Evolutionary conservation across 2,797 vertebrate genomes (phyloP), one percentile per base, ranked within the genome.

Genomic region (Peromyscus aztecus): DNA sequence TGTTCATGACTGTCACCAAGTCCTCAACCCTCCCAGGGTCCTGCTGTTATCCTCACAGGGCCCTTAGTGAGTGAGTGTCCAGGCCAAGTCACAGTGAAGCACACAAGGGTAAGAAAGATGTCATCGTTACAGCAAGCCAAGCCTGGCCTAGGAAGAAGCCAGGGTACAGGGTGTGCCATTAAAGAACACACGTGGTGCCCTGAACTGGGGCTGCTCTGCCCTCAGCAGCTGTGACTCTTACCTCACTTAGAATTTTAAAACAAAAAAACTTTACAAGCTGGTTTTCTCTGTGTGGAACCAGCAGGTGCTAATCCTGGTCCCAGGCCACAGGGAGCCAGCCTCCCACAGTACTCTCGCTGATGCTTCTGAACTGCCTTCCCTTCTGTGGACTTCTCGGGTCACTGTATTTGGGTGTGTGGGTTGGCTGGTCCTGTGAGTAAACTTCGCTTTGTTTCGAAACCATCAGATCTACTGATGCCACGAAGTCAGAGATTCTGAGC

Each of bases 1-100:
- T 98, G 98, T 97, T 98, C 97, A 98, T 91, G 96, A 97, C 95
- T 97, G 96, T 98, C 98, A 98, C 96, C 94, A 97, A 97, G 96
- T 97, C 98, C 98, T 98, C 98, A 97, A 98, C 98, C 98, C 98
- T 98, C 96, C 94, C 97, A 91, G 94, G 97, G 97, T 97, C 98
- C 91, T 95, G 96, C 92, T 97, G 95, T 90, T 98, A 97, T 98
- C 98, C 94, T 97, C 95, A 83, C 34, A 57, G 95, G 97, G 97
- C 97, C 96, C 84, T 61, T 94, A 88, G 97, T 97, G 97, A 97
- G 86, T 19, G 82, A 96, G 90, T 96, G 34, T 84, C 96, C 90
- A 92, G 71, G 83, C 89, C 87, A 96, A 97, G 98, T 97, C 97
- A 96, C 76, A 92, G 46, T 59, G 31, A 52, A 95, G 89, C 90